phyloP scores from a whole-genome alignment of 2,113 vertebrate genomes.

The Megaptera novaeangliae region DNA sequence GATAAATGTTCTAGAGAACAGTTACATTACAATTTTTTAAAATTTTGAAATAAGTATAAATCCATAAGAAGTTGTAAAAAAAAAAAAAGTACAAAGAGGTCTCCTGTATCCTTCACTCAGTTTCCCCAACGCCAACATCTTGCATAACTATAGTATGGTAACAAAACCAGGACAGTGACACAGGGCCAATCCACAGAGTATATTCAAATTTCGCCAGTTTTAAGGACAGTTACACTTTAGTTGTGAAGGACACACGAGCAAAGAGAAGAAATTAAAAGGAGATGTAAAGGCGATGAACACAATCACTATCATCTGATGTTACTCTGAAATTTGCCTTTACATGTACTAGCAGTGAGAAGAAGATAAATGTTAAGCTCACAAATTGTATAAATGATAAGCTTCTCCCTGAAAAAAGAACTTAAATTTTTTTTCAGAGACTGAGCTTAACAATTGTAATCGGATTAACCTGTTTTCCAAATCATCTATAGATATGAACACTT shows the following conservation, averaged over 20 bases:
- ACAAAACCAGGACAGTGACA: neutral
- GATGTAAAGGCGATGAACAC: neutral
- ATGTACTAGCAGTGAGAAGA: neutral
- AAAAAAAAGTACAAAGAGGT: neutral
- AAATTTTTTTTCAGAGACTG: neutral
- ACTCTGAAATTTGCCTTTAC: neutral
- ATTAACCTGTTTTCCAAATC: neutral
- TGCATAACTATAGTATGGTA: fast-evolving
- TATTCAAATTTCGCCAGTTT: neutral
- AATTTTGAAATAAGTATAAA: neutral
- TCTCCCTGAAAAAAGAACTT: neutral
- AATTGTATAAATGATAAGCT: neutral
- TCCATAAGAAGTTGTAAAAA: neutral
- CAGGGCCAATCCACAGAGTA: fast-evolving
- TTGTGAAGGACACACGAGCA: neutral
- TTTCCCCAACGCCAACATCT: fast-evolving
- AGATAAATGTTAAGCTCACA: neutral
- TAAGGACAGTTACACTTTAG: neutral
- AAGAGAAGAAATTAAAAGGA: neutral
- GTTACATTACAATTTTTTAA: neutral
- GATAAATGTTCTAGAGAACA: neutral
- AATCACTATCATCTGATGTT: neutral
- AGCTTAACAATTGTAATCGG: neutral
- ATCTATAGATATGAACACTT: neutral
- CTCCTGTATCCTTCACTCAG: neutral